phyloP scores from a whole-genome alignment of 2,888 invertebrate species.

The Lithophane socia region DNA sequence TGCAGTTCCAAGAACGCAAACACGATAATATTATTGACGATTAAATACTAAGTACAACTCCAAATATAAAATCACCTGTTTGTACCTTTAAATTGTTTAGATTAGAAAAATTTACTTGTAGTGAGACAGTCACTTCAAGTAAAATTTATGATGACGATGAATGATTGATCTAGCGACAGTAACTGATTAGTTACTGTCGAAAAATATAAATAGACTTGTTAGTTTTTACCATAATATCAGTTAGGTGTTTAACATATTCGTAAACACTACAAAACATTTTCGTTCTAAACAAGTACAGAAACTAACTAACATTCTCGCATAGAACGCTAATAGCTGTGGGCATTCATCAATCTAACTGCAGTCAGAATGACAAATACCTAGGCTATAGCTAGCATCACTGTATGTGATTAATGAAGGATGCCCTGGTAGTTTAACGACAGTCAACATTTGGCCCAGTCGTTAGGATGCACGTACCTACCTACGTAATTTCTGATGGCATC shows the following conservation, averaged over 20 bases:
- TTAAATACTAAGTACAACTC: slow-evolving; percentile 22
- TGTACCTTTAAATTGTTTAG: slow-evolving; percentile 5
- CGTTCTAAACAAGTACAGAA: background rate
- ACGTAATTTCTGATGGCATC: slow-evolving; percentile 25
- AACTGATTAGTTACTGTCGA: background rate
- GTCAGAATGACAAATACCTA: slow-evolving; percentile 41
- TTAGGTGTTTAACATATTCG: background rate
- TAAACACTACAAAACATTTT: slow-evolving; percentile 6
- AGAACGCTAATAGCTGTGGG: slow-evolving; percentile 20
- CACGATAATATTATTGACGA: slow-evolving; percentile 34
- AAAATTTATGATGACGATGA: background rate
- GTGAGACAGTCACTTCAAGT: too few species aligned
- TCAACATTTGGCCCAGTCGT: slow-evolving; percentile 39
- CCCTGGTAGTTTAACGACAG: slow-evolving; percentile 62
- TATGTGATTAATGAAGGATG: slow-evolving; percentile 64
- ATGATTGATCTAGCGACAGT: background rate
- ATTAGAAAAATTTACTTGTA: too few species aligned
- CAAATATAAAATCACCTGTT: slow-evolving; percentile 32
- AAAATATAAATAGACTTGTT: background rate
- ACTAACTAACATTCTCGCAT: slow-evolving; percentile 12
- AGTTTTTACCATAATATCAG: background rate
- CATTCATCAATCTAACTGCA: slow-evolving; percentile 49
- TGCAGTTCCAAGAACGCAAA: slow-evolving; percentile 45
- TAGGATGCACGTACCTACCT: slow-evolving; percentile 8
- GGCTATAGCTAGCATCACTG: slow-evolving; percentile 4